These are phyloP conservation scores for Syritta pipiens DNA, from an alignment of 2,888 invertebrate genomes.

Conservation along the genomic window DNA sequence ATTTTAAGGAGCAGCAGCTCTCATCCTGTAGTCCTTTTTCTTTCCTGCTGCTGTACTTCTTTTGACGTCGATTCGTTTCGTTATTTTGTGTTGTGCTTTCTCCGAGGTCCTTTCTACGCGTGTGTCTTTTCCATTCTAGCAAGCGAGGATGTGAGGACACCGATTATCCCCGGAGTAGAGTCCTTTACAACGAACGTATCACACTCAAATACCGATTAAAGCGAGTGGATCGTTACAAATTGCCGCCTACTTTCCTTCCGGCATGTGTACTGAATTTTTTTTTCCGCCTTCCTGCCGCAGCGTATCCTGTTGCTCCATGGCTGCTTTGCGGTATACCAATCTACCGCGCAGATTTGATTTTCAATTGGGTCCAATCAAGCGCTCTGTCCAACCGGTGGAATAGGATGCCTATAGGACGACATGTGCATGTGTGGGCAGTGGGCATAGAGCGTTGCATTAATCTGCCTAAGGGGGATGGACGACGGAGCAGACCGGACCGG, in stretches of 20 bases:
- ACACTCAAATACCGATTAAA: constrained; percentile 66
- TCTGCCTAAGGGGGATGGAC: constrained; percentile 17
- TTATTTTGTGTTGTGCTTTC: background rate
- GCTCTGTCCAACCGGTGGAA: too few species aligned
- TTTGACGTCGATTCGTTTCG: constrained; percentile 24
- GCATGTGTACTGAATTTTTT: constrained; percentile 12
- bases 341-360: constrained; percentile 33
- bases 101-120: constrained; percentile 44
- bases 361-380: constrained; percentile 50
- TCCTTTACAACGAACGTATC: constrained; percentile 54
- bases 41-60: constrained; percentile 16
- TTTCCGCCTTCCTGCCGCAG: background rate
- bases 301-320: constrained; percentile 55
- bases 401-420: background rate
- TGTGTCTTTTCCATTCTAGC: too few species aligned
- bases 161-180: constrained; percentile 56
- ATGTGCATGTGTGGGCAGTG: background rate
- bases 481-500: background rate
- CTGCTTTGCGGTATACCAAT: constrained; percentile 7
- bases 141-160: constrained; percentile 12
- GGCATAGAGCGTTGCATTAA: constrained; percentile 26
- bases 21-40: constrained; percentile 39
- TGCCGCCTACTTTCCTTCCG: constrained; percentile 64
- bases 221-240: constrained; percentile 62
- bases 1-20: constrained; percentile 60